Evolutionary conservation across 92 coral and sea anemone species (phyloP).

Genomic region (Zoanthus sociatus): DNA sequence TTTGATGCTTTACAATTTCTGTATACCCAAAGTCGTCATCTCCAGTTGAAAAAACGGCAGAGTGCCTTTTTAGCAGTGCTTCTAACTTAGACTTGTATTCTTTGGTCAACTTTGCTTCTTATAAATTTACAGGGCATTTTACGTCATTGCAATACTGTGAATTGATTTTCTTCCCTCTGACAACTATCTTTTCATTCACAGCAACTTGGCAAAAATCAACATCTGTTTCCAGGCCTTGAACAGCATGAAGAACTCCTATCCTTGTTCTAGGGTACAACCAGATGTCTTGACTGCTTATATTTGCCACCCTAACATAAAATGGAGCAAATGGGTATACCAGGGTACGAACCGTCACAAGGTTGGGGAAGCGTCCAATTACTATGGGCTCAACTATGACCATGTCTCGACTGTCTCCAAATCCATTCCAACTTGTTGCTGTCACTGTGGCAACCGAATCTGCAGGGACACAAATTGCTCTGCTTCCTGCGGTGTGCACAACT

Average conservation of each 20-base stretch:
- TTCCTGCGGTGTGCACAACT: constrained; percentile 64
- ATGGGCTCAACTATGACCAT: constrained; percentile 69
- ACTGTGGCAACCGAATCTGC: constrained; percentile 66
- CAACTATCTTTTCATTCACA: constrained; percentile 59
- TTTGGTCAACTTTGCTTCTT: constrained; percentile 49
- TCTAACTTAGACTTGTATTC: constrained; percentile 53
- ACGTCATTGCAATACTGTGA: not conserved
- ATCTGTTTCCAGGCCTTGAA: constrained; percentile 47
- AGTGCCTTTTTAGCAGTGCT: not conserved
- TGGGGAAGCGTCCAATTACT: not conserved
- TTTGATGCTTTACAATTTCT: constrained; percentile 32
- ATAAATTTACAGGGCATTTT: constrained; percentile 58
- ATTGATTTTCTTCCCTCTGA: constrained; percentile 47
- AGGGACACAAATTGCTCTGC: constrained; percentile 52
- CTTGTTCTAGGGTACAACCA: constrained; percentile 73
- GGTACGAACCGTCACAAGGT: constrained; percentile 58
- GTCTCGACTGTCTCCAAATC: constrained; percentile 3
- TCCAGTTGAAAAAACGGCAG: constrained; percentile 12
- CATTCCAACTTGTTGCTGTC: constrained; percentile 61
- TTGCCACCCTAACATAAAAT: constrained; percentile 69
- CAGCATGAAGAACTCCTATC: constrained; percentile 75
- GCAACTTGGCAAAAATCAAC: constrained; percentile 46
- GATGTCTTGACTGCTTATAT: constrained; percentile 62
- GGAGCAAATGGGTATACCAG: constrained; percentile 38
- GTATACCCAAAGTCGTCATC: constrained; percentile 49